Base-by-base conservation (phyloP, 2,113 vertebrate species). In the Sinocyclocheilus grahami region DNA sequence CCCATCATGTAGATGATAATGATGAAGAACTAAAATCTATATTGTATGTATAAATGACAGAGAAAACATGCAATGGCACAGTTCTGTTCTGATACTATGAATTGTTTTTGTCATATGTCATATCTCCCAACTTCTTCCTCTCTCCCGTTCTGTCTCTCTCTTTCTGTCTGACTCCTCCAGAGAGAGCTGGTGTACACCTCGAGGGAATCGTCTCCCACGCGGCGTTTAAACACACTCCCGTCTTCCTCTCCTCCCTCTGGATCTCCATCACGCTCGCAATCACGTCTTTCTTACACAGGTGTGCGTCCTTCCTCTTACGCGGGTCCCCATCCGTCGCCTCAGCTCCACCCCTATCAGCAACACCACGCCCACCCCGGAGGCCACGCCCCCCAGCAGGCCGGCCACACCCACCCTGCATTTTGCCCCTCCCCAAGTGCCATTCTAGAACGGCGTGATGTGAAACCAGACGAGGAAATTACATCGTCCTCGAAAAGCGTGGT, bases 181-280 rank as follows among this genome's bases (percentile, higher is more conserved):
- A 95, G 98, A 85, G 98, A 99, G 90, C 97, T 99, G 96, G 97
- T 97, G 24, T 99, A 99, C 53, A 95, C 97, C 0, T 98, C 98
- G 39, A 94, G 98, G 89, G 98, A 99, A 86, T 99, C 98, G 0
- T 96, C 98, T 0, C 96, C 98, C 24, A 97, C 95, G 69, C 97
- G 97, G 13, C 97, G 98, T 18, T 95, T 98, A 83, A 97, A 98
- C 92, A 96, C 94, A 67, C 93, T 97, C 42, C 92, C 97, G 58
- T 24, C 96, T 71, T 11, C 96, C 92, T 8, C 95, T 84, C 89
- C 95, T 91, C 85, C 91, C 37, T 98, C 97, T 0, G 96, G 96
- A 8, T 99, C 97, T 0, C 98, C 97, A 0, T 97, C 97, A 0
- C 97, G 98, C 0, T 96, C 97, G 30, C 97, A 97, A 0, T 96